Percentiles rank a stretch among this genome's conserved stretches.
Conservation (phyloP, 1,140 invertebrate species). For the Pseudomyrmex concolor region DNA sequence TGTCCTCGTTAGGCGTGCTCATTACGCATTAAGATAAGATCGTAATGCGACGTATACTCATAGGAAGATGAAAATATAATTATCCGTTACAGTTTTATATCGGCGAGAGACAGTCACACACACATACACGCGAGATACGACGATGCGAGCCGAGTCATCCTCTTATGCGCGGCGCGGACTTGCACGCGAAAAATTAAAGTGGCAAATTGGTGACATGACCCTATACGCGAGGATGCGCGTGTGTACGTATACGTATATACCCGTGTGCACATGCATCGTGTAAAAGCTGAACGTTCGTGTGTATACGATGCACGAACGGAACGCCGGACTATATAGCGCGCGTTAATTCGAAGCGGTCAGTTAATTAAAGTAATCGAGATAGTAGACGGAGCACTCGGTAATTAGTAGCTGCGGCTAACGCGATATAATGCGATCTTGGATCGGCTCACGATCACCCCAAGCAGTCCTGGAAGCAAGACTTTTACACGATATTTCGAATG, state of each 20-base stretch:
- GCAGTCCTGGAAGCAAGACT: background rate
- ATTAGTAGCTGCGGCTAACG: constrained; percentile 41
- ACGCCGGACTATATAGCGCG: background rate
- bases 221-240: background rate
- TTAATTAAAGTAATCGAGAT: constrained; percentile 59
- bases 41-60: constrained; percentile 20
- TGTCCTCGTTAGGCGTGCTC: constrained; percentile 43
- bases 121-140: background rate
- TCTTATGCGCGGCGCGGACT: constrained; percentile 24
- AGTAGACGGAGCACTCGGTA: constrained; percentile 24
- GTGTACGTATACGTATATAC: background rate
- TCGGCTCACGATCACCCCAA: constrained; percentile 21
- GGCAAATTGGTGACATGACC: constrained; percentile 41
- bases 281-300: background rate
- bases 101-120: background rate
- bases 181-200: constrained; percentile 49
- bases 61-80: constrained; percentile 57
- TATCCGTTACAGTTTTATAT: constrained; percentile 40
- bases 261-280: background rate
- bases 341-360: constrained; percentile 48
- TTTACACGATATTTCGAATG: constrained; percentile 9
- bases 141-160: constrained; percentile 30
- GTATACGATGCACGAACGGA: background rate
- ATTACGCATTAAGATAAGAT: constrained; percentile 52
- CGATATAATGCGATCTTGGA: constrained; percentile 39